Evolutionary conservation across 2,888 invertebrate genomes (phyloP), one percentile per base, ranked within the genome.

Genomic region (Drosophila sordidula): DNA sequence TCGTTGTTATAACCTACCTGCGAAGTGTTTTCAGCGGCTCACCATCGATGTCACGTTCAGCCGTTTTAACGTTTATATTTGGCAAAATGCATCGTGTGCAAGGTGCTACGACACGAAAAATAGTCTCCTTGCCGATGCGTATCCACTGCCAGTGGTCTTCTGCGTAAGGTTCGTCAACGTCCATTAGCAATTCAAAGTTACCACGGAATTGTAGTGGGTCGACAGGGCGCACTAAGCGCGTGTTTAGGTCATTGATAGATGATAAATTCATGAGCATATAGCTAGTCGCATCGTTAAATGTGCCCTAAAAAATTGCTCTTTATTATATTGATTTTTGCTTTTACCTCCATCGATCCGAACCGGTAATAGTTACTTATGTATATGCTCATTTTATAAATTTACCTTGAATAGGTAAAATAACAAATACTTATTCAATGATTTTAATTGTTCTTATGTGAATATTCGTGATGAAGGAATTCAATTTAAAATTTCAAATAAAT

Each of bases 131-230:
- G 0, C 86, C 86, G 56, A 96, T 95, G 90, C 94, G 95, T 4
- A 96, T 90, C 93, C 94, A 96, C 57, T 94, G 93, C 95, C 96
- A 96, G 6, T 92, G 90, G 80, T 96, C 96, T 90, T 96, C 96
- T 2, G 94, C 95, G 80, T 93, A 95, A 0, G 95, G 91, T 46
- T 91, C 80, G 1, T 93, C 93, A 0, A 94, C 94, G 6, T 95
- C 95, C 54, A 92, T 91, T 59, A 93, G 93, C 3, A 96, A 91
- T 6, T 95, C 93, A 79, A 96, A 95, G 90, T 95, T 96, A 0
- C 95, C 95, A 45, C 96, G 93, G 90, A 96, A 96, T 70, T 94
- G 93, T 9, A 93, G 91, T 1, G 93, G 88, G 14, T 92, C 89
- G 0, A 95, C 94, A 5, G 93, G 91, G 6, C 91, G 90, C 36